A percentile compares a stretch with the other conserved stretches of the same genome.
Evolutionary conservation across 2,797 vertebrate genomes (phyloP).

Genomic region (Brachyalestes nurse): DNA sequence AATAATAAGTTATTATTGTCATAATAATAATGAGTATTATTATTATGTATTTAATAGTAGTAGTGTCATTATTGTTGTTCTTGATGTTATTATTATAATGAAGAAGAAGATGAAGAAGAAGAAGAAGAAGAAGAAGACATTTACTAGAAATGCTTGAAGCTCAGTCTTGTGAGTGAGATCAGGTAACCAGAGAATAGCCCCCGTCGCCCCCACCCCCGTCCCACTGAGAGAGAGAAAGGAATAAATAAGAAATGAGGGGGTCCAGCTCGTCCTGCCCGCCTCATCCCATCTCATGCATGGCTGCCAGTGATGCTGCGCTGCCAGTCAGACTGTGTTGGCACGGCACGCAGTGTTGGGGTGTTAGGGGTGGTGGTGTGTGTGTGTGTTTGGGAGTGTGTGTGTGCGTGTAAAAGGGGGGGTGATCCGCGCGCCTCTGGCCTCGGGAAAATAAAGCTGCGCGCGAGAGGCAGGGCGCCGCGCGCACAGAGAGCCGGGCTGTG

Average conservation of each 20-base stretch:
- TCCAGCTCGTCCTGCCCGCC: constrained; percentile 77
- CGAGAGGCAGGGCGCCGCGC: neutral
- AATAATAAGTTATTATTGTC: neutral
- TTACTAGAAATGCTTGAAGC: constrained; percentile 1
- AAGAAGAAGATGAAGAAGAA: no score
- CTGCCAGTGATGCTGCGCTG: constrained; percentile 84
- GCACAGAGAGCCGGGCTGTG: constrained; percentile 63
- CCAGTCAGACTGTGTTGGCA: constrained; percentile 84
- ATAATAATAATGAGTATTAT: neutral
- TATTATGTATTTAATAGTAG: no score
- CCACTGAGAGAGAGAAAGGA: constrained; percentile 75
- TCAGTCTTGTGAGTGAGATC: constrained; percentile 59
- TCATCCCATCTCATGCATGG: constrained; percentile 87
- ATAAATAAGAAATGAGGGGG: constrained; percentile 83
- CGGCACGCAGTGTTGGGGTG: constrained; percentile 77
- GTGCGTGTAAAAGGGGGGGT: constrained; percentile 19
- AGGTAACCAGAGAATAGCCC: constrained; percentile 73
- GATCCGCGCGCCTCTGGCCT: constrained; percentile 54
- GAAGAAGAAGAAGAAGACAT: no score
- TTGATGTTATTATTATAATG: no score
- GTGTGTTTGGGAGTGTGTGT: constrained; percentile 60
- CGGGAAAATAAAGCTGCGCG: constrained; percentile 76
- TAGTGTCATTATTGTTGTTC: no score
- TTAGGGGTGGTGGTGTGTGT: constrained; percentile 75
- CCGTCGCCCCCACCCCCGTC: constrained; percentile 41